Percentiles rank a stretch among this genome's conserved stretches.
These are phyloP conservation scores for Scomberomorus guttatus DNA, from an alignment of 2,797 vertebrate genomes.

Conservation along the genomic window DNA sequence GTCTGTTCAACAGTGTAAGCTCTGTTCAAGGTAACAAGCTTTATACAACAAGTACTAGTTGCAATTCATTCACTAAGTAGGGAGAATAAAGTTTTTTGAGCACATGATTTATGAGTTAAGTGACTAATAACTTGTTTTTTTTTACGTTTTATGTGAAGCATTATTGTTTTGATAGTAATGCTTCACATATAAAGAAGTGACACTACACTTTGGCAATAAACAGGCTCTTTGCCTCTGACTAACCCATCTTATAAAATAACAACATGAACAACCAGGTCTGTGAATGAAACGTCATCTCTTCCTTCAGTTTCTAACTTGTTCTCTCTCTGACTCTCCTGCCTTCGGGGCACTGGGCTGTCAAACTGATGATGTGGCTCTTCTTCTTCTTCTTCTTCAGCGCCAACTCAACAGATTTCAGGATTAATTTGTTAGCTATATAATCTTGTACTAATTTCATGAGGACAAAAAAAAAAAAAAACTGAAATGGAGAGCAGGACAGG, in stretches of 20 bases:
- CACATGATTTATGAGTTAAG: not conserved
- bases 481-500: not conserved
- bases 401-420: constrained; percentile 53
- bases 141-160: not conserved
- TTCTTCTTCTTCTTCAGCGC: constrained; percentile 25
- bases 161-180: not conserved
- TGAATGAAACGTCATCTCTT: constrained; percentile 19
- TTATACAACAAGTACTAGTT: too few species aligned
- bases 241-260: not conserved
- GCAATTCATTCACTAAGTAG: not conserved
- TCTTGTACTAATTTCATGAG: constrained; percentile 8
- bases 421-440: constrained; percentile 15
- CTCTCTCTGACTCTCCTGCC: constrained; percentile 3
- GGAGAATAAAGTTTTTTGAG: not conserved
- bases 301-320: constrained; percentile 6
- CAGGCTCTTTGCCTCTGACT: not conserved
- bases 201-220: not conserved
- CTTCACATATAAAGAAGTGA: not conserved
- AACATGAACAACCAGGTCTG: not conserved
- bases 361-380: constrained; percentile 61
- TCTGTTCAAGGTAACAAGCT: too few species aligned
- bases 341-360: constrained; percentile 14
- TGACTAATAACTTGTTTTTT: not conserved
- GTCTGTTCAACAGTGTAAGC: too few species aligned
- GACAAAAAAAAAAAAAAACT: not conserved